Evolutionary conservation across 2,888 invertebrate species (phyloP), one percentile per base, ranked within the genome.

Genomic region (Nemurella pictetii): DNA sequence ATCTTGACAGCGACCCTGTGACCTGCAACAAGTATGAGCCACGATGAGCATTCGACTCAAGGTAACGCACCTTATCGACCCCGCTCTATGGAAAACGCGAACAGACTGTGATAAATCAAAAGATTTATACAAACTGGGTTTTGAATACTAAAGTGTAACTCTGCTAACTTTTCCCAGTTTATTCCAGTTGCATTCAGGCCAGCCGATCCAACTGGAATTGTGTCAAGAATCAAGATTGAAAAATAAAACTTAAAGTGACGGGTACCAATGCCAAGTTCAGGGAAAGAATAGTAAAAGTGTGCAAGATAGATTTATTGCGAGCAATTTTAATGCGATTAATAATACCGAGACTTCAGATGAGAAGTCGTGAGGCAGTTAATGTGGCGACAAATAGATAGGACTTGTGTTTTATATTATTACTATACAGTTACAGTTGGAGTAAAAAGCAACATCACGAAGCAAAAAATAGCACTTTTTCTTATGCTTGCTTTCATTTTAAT

Each of bases 1-100:
- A 96, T 94, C 92, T 96, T 96, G 25, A 96, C 92, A 35, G 96
- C 96, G 25, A 95, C 95, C 78, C 92, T 87, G 30, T 89, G 88
- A 9, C 89, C 90, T 90, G 87, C 3, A 85, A 55, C 55, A 55
- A 55, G 55, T 20, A 55, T 20, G 55, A 20, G 55, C n/a, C n/a
- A n/a, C n/a, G n/a, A n/a, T n/a, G n/a, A n/a, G 55, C 55, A 55
- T 55, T 55, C 55, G 55, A 55, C 1, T 55, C 2, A 55, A 55
- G 55, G 20, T 20, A 55, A 55, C 9, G 55, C 12, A 55, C 55
- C 55, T 3, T 55, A 3, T n/a, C 55, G 55, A 55, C 55, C 55
- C 20, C 20, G 55, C 2, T 20, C 1, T 55, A 55, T 55, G 55
- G 55, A 20, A 55, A 2, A 55, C n/a, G n/a, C n/a, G 9, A 55